Evolutionary conservation across 2,797 vertebrate species (phyloP).

Genomic region (Bufotes viridis): DNA sequence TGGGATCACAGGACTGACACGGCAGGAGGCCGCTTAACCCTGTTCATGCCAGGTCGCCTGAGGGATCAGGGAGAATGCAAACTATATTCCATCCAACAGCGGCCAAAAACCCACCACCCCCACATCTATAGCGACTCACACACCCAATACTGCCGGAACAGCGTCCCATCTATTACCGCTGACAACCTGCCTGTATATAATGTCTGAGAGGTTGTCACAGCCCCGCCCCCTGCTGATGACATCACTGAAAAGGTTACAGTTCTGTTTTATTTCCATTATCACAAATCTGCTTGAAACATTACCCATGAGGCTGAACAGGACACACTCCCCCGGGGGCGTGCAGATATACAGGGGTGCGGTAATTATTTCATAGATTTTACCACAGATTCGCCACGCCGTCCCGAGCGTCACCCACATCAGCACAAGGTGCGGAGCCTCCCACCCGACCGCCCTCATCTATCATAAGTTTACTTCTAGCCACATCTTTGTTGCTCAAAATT

Average conservation of each 20-base stretch:
- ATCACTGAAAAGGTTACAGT: neutral
- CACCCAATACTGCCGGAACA: neutral
- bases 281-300: too few species aligned
- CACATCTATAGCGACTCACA: neutral
- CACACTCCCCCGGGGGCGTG: too few species aligned
- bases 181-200: neutral
- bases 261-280: too few species aligned
- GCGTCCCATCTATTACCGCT: neutral
- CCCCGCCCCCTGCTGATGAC: neutral
- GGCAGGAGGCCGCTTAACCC: conserved; percentile 15
- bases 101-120: too few species aligned
- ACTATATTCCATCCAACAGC: too few species aligned
- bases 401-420: neutral
- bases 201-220: neutral
- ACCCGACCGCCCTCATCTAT: conserved; percentile 69
- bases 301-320: too few species aligned
- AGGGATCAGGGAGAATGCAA: neutral
- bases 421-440: neutral
- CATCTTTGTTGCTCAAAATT: conserved; percentile 75
- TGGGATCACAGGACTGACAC: neutral
- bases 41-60: neutral
- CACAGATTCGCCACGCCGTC: neutral
- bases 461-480: conserved; percentile 71
- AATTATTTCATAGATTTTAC: neutral
- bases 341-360: neutral